Percentiles rank a stretch among this genome's conserved stretches.
Conservation (phyloP, 2,797 vertebrate genomes). For the Podargus strigoides region DNA sequence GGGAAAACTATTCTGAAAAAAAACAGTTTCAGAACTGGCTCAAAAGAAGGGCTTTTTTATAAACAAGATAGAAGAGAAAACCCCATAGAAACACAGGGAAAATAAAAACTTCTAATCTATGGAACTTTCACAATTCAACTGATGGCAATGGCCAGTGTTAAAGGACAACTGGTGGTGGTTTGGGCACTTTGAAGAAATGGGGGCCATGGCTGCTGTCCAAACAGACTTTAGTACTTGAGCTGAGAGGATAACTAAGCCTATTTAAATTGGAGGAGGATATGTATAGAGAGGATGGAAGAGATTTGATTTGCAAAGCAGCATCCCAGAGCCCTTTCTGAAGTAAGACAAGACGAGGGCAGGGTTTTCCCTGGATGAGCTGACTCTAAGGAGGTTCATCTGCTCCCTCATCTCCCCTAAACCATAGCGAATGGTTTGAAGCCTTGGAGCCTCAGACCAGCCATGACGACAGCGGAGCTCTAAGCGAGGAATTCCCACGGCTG, state of each 20-base stretch:
- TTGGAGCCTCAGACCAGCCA: conserved; percentile 13
- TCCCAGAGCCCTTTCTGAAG: background rate
- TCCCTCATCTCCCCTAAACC: conserved; percentile 14
- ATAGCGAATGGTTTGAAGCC: conserved; percentile 56
- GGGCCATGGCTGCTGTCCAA: background rate
- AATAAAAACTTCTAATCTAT: background rate
- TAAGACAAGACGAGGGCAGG: background rate
- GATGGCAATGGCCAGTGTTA: background rate
- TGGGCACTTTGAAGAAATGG: background rate
- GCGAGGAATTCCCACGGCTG: conserved; percentile 45
- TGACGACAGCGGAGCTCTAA: conserved; percentile 27
- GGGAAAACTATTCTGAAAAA: background rate
- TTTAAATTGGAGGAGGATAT: background rate
- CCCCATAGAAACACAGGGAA: background rate
- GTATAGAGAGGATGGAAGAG: background rate
- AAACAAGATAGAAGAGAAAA: background rate
- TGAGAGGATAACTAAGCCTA: background rate
- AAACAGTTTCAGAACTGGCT: background rate
- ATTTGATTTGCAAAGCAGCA: background rate
- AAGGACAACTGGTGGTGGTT: background rate
- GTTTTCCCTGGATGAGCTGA: background rate
- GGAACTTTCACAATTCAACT: background rate
- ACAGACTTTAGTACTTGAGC: background rate
- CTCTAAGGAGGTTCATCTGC: background rate
- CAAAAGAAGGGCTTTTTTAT: accelerated